phyloP scores from a whole-genome alignment of 2,888 invertebrate genomes.

The Notodonta dromedarius region DNA sequence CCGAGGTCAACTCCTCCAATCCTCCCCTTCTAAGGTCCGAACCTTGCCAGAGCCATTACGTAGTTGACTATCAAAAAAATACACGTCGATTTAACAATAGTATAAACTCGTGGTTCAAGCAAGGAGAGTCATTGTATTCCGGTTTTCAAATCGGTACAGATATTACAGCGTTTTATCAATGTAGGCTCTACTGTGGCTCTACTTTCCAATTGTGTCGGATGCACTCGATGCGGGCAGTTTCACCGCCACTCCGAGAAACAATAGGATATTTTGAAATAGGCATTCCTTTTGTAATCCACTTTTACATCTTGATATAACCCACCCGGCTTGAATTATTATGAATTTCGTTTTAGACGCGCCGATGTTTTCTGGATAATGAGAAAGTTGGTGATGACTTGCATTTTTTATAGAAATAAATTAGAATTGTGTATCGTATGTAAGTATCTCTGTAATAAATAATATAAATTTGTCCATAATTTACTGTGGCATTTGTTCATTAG shows the following conservation, averaged over 20 bases:
- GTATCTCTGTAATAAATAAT: not conserved
- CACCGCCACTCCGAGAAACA: conserved; percentile 33
- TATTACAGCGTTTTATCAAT: conserved; percentile 32
- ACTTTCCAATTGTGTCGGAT: conserved; percentile 36
- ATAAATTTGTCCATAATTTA: too few relatives aligned
- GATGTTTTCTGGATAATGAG: conserved; percentile 2
- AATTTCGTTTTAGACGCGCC: not conserved
- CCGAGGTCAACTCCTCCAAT: not conserved
- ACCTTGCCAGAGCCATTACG: too few relatives aligned
- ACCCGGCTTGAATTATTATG: not conserved
- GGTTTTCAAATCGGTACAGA: conserved; percentile 34
- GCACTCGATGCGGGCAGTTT: conserved; percentile 29
- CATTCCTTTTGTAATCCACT: conserved; percentile 9
- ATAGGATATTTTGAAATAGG: conserved; percentile 31
- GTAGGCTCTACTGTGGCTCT: conserved; percentile 12
- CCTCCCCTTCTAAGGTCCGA: too few relatives aligned
- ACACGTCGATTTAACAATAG: not conserved
- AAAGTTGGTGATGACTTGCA: conserved; percentile 1
- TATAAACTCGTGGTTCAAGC: conserved; percentile 18
- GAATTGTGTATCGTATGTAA: not conserved
- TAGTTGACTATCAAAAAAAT: too few relatives aligned
- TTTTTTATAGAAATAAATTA: not conserved
- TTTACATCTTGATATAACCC: conserved; percentile 7
- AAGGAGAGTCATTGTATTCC: conserved; percentile 29
- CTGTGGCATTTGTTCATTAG: too few relatives aligned